phyloP scores from a whole-genome alignment of 2,888 invertebrate genomes.

The Hylaea fasciaria region DNA sequence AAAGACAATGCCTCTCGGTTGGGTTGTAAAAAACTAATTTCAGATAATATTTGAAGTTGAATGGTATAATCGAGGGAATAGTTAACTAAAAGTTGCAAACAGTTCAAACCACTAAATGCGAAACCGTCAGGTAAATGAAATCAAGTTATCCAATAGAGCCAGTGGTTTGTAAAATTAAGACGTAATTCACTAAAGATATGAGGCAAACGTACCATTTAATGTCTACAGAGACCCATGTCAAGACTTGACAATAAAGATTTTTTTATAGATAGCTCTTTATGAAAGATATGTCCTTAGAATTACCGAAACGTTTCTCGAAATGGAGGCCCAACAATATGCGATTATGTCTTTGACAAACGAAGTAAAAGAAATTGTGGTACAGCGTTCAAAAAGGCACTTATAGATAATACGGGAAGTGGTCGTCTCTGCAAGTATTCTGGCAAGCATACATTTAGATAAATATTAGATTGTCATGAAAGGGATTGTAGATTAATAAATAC shows the following conservation, averaged over 20 bases:
- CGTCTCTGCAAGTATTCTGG: conserved; percentile 21
- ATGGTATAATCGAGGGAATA: too few relatives aligned
- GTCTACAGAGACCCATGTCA: conserved; percentile 39
- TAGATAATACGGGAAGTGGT: conserved; percentile 18
- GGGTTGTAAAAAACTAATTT: too few relatives aligned
- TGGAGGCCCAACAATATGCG: conserved; percentile 31
- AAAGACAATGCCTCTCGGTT: too few relatives aligned
- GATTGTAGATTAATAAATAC: conserved; percentile 6
- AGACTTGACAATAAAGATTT: conserved; percentile 49
- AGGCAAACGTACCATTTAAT: conserved; percentile 30
- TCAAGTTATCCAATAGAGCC: conserved; percentile 51
- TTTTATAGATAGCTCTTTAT: conserved; percentile 32
- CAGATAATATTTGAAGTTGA: too few relatives aligned
- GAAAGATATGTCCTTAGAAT: conserved; percentile 22
- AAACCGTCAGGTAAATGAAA: conserved; percentile 49
- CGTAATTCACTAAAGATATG: conserved; percentile 51
- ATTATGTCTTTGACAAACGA: conserved; percentile 39
- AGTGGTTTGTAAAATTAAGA: conserved; percentile 58
- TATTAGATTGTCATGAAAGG: conserved; percentile 28
- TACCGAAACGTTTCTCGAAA: conserved; percentile 25
- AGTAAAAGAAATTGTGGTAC: conserved; percentile 39
- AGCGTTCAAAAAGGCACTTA: conserved; percentile 25
- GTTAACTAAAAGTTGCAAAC: too few relatives aligned
- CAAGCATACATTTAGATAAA: conserved; percentile 30
- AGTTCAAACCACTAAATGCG: conserved; percentile 12